Conservation (phyloP, 2,113 vertebrate species). For the Polypterus senegalus region DNA sequence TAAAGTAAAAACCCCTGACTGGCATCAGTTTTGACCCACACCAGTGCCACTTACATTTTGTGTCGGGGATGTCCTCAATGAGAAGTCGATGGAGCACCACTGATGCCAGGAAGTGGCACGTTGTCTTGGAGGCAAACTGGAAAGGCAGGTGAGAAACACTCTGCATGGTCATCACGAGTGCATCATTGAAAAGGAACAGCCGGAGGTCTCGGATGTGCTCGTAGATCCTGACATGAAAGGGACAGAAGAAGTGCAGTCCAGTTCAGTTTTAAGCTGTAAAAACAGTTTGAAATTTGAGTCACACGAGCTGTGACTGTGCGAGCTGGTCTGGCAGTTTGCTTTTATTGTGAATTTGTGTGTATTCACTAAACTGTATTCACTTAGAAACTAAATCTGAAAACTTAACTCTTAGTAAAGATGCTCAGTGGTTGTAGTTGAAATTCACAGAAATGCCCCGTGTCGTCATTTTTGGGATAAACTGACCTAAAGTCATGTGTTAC, state of each 20-base stretch:
- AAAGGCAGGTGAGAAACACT: conserved; percentile 42
- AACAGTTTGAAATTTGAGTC: too few species aligned
- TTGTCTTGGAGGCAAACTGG: conserved; percentile 29
- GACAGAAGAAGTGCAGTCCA: background rate
- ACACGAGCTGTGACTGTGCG: too few species aligned
- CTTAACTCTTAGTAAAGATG: too few species aligned
- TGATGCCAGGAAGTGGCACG: conserved; percentile 57
- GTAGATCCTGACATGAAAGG: conserved; percentile 32
- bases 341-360: too few species aligned
- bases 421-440: too few species aligned
- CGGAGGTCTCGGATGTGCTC: conserved; percentile 48
- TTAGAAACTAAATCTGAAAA: too few species aligned
- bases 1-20: background rate
- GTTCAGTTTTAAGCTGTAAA: background rate
- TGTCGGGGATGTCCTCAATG: conserved; percentile 44
- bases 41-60: conserved; percentile 46
- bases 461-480: too few species aligned
- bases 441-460: too few species aligned
- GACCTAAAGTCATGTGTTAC: too few species aligned
- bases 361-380: too few species aligned
- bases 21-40: background rate
- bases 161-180: conserved; percentile 39
- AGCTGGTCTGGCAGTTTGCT: too few species aligned
- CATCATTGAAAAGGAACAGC: conserved; percentile 67
- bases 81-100: conserved; percentile 48